phyloP scores from a whole-genome alignment of 2,888 invertebrate genomes.

The Hypolimnas misippus region DNA sequence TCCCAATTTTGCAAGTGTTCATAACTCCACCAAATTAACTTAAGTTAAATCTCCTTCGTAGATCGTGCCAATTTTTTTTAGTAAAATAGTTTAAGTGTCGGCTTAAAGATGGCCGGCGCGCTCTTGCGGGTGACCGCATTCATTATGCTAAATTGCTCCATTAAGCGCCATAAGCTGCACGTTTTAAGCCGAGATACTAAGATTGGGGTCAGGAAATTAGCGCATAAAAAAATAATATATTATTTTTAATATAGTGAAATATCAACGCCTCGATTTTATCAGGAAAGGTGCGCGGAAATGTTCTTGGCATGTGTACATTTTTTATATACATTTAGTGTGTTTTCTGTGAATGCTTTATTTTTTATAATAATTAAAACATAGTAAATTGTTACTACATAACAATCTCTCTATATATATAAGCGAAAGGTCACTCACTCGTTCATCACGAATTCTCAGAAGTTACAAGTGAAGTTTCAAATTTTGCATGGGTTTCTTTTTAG shows the following conservation, averaged over 20 bases:
- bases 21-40: constrained; percentile 8
- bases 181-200: constrained; percentile 45
- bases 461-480: too few relatives aligned
- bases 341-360: too few relatives aligned
- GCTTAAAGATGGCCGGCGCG: constrained; percentile 41
- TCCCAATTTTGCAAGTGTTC: constrained; percentile 6
- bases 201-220: constrained; percentile 42
- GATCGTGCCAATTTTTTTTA: constrained; percentile 27
- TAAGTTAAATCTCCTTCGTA: constrained; percentile 12
- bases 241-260: constrained; percentile 29
- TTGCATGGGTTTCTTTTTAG: too few relatives aligned
- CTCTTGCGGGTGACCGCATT: constrained; percentile 54
- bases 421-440: too few relatives aligned
- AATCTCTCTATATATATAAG: too few relatives aligned
- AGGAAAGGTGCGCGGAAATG: background rate
- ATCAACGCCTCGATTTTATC: background rate
- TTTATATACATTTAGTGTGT: too few relatives aligned
- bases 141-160: constrained; percentile 68
- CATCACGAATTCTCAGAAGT: too few relatives aligned
- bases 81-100: constrained; percentile 31
- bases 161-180: constrained; percentile 64
- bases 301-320: too few relatives aligned
- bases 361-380: too few relatives aligned
- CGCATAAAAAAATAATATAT: constrained; percentile 28
- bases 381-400: too few relatives aligned